Percentiles rank a stretch among this genome's conserved stretches.
Conservation (phyloP, 2,113 vertebrate genomes). For the Calypte anna region DNA sequence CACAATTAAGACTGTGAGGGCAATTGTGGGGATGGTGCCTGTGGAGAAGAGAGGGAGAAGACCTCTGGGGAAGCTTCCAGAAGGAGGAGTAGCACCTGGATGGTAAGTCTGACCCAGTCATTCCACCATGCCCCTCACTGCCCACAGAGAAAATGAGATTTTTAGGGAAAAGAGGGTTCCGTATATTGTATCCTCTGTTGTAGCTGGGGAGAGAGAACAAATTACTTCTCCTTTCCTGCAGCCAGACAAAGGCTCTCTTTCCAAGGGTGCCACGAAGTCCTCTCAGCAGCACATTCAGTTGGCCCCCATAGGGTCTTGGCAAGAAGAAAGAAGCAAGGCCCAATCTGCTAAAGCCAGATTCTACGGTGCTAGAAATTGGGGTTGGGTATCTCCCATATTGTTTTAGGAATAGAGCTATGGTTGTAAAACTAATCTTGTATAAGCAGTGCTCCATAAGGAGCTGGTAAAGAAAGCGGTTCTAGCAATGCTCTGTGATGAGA, state of each 20-base stretch:
- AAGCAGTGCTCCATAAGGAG: background rate
- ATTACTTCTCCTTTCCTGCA: background rate
- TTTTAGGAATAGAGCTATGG: background rate
- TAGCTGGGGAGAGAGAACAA: background rate
- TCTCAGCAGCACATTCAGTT: background rate
- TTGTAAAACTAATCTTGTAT: background rate
- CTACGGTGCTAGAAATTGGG: background rate
- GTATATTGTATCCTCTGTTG: background rate
- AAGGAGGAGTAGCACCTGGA: background rate
- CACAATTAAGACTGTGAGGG: background rate
- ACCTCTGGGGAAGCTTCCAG: background rate
- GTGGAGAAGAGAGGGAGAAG: rapidly evolving
- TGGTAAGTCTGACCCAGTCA: rapidly evolving
- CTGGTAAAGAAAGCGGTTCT: background rate
- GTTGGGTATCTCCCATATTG: background rate
- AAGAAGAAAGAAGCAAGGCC: background rate
- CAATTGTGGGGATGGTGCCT: rapidly evolving
- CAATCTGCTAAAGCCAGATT: background rate
- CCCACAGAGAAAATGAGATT: background rate
- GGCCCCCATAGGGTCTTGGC: background rate
- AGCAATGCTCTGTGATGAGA: background rate
- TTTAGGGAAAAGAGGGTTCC: background rate
- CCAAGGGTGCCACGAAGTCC: background rate
- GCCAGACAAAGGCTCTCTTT: background rate
- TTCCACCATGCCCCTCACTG: rapidly evolving